phyloP scores from a whole-genome alignment of 2,888 invertebrate species.

The Drosophila rubida region DNA sequence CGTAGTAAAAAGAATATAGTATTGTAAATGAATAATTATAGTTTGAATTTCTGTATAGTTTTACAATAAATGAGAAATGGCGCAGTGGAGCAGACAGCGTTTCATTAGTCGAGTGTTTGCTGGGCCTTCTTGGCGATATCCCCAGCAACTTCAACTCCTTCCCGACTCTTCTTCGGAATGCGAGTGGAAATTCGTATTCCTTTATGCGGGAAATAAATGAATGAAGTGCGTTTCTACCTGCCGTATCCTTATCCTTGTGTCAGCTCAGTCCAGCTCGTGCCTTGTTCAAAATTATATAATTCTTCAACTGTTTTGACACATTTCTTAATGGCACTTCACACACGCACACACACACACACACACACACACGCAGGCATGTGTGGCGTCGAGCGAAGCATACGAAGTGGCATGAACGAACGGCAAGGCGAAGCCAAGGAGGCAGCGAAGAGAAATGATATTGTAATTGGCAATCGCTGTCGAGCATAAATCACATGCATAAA shows the following conservation, averaged over 20 bases:
- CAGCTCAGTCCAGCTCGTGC: background rate
- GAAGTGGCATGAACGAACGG: constrained; percentile 43
- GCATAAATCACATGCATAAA: constrained; percentile 80
- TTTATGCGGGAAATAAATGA: background rate
- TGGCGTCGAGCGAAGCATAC: constrained; percentile 13
- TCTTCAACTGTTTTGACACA: constrained; percentile 79
- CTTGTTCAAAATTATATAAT: constrained; percentile 65
- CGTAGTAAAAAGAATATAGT: no score
- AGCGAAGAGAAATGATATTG: constrained; percentile 78
- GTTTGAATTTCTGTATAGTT: no score
- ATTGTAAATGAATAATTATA: no score
- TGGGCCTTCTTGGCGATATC: background rate
- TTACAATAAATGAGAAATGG: no score
- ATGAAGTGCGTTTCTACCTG: constrained; percentile 25
- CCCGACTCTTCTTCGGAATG: background rate
- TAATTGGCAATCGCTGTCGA: constrained; percentile 81
- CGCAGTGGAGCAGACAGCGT: background rate
- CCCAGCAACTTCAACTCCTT: background rate
- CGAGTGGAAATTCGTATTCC: background rate
- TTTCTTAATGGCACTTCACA: constrained; percentile 73
- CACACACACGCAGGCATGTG: constrained; percentile 2
- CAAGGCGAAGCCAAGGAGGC: constrained; percentile 45
- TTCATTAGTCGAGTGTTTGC: background rate
- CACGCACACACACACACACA: constrained; percentile 37
- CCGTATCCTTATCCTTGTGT: background rate